phyloP scores from a whole-genome alignment of 2,888 invertebrate species.

The Eustalomyia histrio region DNA sequence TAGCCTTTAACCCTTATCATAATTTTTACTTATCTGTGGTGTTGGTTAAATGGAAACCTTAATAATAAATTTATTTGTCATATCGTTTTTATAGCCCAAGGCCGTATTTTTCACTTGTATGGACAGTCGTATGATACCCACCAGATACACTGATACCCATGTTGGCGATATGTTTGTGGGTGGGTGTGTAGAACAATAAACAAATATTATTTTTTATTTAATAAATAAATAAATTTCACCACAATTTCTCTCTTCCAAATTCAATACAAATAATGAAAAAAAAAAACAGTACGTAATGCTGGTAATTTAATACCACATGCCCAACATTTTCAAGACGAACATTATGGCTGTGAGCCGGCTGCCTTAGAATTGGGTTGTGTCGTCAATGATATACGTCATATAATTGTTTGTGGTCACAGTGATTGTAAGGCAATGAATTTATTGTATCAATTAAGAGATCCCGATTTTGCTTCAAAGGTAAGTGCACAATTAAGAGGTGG shows the following conservation, averaged over 20 bases:
- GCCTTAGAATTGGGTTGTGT: constrained; percentile 97
- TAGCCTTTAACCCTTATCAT: not conserved
- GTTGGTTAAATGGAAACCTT: no score
- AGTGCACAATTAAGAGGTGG: constrained; percentile 65
- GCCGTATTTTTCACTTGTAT: constrained; percentile 98
- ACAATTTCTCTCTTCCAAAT: not conserved
- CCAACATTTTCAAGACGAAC: constrained; percentile 90
- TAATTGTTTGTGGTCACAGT: constrained; percentile 98
- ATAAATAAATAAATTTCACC: not conserved
- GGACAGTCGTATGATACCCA: constrained; percentile 98
- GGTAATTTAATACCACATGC: constrained; percentile 97
- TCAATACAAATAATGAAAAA: not conserved
- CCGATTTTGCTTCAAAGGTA: constrained; percentile 86
- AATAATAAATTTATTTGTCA: not conserved
- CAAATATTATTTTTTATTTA: not conserved
- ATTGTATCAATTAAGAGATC: constrained; percentile 89
- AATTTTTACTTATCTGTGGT: not conserved
- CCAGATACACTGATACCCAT: constrained; percentile 95
- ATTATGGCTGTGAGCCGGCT: constrained; percentile 96
- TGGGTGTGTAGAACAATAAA: constrained; percentile 78
- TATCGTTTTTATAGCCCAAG: constrained; percentile 93
- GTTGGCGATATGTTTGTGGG: constrained; percentile 99
- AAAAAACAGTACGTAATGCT: constrained; percentile 93
- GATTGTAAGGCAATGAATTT: constrained; percentile 99
- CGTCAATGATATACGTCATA: constrained; percentile 92